These are phyloP conservation scores for Neostethus bicornis DNA, from an alignment of 2,797 vertebrate species.

Conservation along the genomic window DNA sequence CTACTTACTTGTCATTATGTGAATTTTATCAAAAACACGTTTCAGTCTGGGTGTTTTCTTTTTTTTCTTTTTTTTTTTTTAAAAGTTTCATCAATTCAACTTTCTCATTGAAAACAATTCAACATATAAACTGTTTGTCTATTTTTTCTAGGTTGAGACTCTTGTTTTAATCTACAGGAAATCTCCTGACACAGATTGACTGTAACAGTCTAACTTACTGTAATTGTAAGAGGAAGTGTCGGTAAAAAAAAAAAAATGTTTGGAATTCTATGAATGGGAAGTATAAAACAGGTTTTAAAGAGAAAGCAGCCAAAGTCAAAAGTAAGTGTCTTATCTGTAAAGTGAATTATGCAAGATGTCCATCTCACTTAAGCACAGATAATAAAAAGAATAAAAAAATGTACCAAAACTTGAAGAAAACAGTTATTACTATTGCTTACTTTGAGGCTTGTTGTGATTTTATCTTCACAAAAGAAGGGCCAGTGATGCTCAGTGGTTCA, in stretches of 20 bases:
- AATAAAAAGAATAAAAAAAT: too few species aligned
- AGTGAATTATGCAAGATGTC: too few species aligned
- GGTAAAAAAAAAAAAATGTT: slow-evolving; percentile 28
- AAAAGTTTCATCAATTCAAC: background rate
- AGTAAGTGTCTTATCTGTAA: too few species aligned
- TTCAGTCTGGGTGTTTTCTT: too few species aligned
- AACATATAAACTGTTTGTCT: background rate
- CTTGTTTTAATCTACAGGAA: background rate
- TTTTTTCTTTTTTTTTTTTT: background rate
- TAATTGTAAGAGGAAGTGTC: background rate
- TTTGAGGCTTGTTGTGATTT: too few species aligned
- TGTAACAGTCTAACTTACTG: background rate
- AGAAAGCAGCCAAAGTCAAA: background rate
- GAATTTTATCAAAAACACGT: too few species aligned
- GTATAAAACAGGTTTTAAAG: background rate
- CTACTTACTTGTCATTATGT: too few species aligned
- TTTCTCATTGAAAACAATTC: background rate
- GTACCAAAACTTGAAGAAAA: too few species aligned
- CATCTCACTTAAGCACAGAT: too few species aligned
- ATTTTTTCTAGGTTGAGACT: background rate
- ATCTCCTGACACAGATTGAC: background rate
- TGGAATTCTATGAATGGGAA: slow-evolving; percentile 22
- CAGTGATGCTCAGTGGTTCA: too few species aligned
- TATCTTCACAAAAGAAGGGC: too few species aligned
- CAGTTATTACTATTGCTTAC: too few species aligned